These are phyloP conservation scores for Fragum fragum DNA, from an alignment of 2,888 invertebrate genomes.

Conservation along the genomic window DNA sequence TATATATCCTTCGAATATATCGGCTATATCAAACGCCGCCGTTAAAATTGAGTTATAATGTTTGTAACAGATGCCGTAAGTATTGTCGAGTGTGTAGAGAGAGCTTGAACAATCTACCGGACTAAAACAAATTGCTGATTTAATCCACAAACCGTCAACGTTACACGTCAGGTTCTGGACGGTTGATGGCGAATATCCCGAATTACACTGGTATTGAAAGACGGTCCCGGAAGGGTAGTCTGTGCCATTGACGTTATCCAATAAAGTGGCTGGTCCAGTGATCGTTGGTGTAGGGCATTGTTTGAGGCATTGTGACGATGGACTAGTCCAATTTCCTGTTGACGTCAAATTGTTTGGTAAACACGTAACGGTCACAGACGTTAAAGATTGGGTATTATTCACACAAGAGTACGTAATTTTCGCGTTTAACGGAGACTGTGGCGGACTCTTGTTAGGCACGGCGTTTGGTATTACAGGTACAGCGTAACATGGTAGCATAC, in stretches of 20 bases:
- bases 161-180: constrained; percentile 8
- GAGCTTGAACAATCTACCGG: background rate
- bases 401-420: background rate
- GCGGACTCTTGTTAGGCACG: background rate
- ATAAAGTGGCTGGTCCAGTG: background rate
- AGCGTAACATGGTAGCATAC: background rate
- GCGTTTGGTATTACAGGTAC: background rate
- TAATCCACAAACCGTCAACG: background rate
- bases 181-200: background rate
- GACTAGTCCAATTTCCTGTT: background rate
- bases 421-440: background rate
- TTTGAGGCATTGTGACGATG: background rate
- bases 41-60: constrained; percentile 5
- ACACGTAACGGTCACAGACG: background rate
- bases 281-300: constrained; percentile 1
- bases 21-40: background rate
- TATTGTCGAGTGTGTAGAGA: background rate
- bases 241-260: background rate
- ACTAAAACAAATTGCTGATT: background rate
- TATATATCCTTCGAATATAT: background rate
- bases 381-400: background rate
- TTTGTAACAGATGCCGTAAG: constrained; percentile 19
- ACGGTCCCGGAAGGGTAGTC: background rate
- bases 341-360: background rate
- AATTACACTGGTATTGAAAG: background rate